Percentiles rank a stretch among this genome's conserved stretches.
Evolutionary conservation across 2,797 vertebrate species (phyloP).

Genomic region (Tympanoctomys barrerae): DNA sequence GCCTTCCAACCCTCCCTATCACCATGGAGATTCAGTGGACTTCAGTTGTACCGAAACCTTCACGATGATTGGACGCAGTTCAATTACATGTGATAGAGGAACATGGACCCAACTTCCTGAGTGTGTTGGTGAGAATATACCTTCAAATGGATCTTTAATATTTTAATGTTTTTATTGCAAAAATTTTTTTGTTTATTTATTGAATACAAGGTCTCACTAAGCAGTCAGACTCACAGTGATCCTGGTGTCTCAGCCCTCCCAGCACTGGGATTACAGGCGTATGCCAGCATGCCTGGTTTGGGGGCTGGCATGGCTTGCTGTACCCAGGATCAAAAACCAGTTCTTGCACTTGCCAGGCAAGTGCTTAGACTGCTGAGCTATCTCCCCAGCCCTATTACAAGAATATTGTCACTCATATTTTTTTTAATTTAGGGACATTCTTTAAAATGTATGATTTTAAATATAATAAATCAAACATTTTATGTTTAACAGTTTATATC

Average conservation of each 20-base stretch:
- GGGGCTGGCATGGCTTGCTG: no score
- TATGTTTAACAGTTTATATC: not conserved
- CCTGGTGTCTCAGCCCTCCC: no score
- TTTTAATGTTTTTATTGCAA: not conserved
- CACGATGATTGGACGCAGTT: conserved; percentile 54
- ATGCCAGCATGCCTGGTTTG: no score
- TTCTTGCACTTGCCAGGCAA: no score
- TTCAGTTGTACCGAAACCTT: not conserved
- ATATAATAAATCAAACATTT: not conserved
- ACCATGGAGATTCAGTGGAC: conserved; percentile 44
- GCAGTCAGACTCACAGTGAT: no score
- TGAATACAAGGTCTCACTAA: no score
- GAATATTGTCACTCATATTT: not conserved
- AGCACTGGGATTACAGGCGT: no score
- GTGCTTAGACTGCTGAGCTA: no score
- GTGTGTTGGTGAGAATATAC: conserved; percentile 68
- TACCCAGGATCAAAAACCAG: no score
- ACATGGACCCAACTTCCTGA: conserved; percentile 58
- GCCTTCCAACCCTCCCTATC: not conserved
- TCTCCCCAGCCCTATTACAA: not conserved
- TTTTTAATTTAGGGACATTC: not conserved
- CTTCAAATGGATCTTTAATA: not conserved
- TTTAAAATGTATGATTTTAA: not conserved
- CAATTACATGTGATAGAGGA: conserved; percentile 61
- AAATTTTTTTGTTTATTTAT: not conserved